phyloP scores from a whole-genome alignment of 2,888 invertebrate genomes.

The Dastarcus helophoroides region DNA sequence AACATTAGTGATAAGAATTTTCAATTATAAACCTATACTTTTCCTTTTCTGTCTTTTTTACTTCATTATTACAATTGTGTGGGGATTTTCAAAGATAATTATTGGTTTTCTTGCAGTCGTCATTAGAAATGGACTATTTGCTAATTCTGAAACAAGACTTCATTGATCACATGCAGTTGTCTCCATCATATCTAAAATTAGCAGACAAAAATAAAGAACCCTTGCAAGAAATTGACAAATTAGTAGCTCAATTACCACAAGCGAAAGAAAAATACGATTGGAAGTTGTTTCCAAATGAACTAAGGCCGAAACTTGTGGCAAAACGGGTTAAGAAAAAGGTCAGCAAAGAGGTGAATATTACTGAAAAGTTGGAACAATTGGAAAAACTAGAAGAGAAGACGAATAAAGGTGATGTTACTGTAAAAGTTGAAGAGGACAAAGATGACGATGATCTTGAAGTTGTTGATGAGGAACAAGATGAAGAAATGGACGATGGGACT shows the following conservation, averaged over 20 bases:
- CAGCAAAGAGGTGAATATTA: constrained; percentile 23
- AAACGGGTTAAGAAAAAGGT: constrained; percentile 26
- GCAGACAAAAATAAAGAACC: constrained; percentile 40
- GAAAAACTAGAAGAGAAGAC: constrained; percentile 53
- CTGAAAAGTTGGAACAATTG: constrained; percentile 35
- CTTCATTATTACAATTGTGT: too few species aligned
- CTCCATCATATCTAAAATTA: constrained; percentile 47
- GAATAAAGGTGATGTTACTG: constrained; percentile 36
- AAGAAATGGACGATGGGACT: constrained; percentile 81
- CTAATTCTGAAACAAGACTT: constrained; percentile 62
- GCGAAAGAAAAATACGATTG: constrained; percentile 43
- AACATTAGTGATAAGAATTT: too few species aligned
- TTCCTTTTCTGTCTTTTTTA: too few species aligned
- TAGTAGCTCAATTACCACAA: constrained; percentile 38
- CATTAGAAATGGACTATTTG: constrained; percentile 51
- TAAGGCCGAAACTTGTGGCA: constrained; percentile 42
- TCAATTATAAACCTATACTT: too few species aligned
- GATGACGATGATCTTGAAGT: constrained; percentile 44
- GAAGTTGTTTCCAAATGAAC: constrained; percentile 51
- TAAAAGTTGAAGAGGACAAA: constrained; percentile 39
- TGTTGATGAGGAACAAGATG: constrained; percentile 59
- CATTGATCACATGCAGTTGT: constrained; percentile 58
- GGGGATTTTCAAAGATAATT: too few species aligned
- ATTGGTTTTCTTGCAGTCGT: constrained; percentile 27
- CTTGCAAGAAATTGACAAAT: constrained; percentile 48